Conservation (phyloP, 2,888 invertebrate species). For the Pyrrhia umbra region DNA sequence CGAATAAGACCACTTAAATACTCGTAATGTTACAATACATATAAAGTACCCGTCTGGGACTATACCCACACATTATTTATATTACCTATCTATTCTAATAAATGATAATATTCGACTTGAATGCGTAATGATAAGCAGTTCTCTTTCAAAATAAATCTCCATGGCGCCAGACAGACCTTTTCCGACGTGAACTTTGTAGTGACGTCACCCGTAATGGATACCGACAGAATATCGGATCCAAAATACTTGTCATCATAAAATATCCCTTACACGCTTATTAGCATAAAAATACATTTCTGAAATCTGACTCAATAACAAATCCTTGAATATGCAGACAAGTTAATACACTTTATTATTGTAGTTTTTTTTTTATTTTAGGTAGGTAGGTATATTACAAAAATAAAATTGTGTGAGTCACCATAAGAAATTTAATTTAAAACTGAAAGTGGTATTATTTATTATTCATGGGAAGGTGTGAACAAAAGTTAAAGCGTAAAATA, state of each 20-base stretch:
- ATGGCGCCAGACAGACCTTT: constrained; percentile 48
- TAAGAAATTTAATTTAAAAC: background rate
- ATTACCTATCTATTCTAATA: constrained; percentile 19
- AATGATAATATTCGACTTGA: constrained; percentile 24
- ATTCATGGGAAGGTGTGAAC: background rate
- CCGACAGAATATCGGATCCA: constrained; percentile 24
- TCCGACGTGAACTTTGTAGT: constrained; percentile 30
- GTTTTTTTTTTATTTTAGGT: background rate
- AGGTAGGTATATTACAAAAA: background rate
- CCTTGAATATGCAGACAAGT: constrained; percentile 5
- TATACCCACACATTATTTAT: constrained; percentile 23
- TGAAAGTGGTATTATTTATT: too few species aligned
- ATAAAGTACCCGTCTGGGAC: constrained; percentile 1
- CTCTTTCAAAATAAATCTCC: constrained; percentile 40
- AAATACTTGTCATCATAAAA: constrained; percentile 41
- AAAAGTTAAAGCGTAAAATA: background rate
- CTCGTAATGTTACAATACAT: background rate
- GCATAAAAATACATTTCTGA: constrained; percentile 4
- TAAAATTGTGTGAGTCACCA: constrained; percentile 3
- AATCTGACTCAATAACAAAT: constrained; percentile 17
- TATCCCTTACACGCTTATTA: constrained; percentile 10
- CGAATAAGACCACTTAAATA: background rate
- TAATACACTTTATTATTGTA: constrained; percentile 10
- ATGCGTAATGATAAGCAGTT: constrained; percentile 37
- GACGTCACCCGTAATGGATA: constrained; percentile 33